Percentiles rank a stretch among this genome's conserved stretches.
Evolutionary conservation across 2,113 vertebrate species (phyloP).

Genomic region (Pardalotus punctatus): DNA sequence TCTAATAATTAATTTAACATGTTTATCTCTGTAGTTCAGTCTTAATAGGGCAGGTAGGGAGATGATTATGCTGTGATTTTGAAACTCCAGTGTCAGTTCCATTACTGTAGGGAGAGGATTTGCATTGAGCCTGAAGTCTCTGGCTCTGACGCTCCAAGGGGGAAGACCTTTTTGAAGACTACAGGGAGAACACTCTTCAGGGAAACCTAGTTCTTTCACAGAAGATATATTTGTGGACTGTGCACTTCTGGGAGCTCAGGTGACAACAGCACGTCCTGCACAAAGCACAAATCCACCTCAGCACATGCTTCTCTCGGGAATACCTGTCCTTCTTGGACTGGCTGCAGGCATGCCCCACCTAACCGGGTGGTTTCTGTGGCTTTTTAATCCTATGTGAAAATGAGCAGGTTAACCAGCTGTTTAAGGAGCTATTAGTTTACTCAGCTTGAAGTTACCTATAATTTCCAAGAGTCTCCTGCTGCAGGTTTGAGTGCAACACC

Average conservation of each 20-base stretch:
- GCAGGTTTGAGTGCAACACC: not conserved
- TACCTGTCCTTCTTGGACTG: not conserved
- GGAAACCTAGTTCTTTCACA: not conserved
- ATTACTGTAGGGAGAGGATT: not conserved
- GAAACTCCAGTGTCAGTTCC: not conserved
- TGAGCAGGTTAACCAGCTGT: not conserved
- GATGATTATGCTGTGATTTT: not conserved
- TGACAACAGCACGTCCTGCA: not conserved
- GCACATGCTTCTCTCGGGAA: not conserved
- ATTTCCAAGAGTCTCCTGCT: not conserved
- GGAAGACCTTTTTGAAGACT: not conserved
- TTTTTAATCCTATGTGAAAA: not conserved
- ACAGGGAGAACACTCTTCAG: not conserved
- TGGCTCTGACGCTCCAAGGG: not conserved
- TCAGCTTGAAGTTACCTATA: not conserved
- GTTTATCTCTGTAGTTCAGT: not conserved
- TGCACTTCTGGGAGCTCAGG: not conserved
- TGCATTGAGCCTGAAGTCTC: not conserved
- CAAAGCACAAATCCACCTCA: not conserved
- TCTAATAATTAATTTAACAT: not conserved
- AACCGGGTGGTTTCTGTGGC: fast-evolving
- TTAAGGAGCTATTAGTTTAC: not conserved
- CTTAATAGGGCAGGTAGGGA: not conserved
- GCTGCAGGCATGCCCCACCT: not conserved
- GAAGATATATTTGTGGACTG: not conserved